A percentile compares a stretch with the other conserved stretches of the same genome.
phyloP scores from a whole-genome alignment of 2,888 invertebrate genomes.

The Chrysolina oricalcia region DNA sequence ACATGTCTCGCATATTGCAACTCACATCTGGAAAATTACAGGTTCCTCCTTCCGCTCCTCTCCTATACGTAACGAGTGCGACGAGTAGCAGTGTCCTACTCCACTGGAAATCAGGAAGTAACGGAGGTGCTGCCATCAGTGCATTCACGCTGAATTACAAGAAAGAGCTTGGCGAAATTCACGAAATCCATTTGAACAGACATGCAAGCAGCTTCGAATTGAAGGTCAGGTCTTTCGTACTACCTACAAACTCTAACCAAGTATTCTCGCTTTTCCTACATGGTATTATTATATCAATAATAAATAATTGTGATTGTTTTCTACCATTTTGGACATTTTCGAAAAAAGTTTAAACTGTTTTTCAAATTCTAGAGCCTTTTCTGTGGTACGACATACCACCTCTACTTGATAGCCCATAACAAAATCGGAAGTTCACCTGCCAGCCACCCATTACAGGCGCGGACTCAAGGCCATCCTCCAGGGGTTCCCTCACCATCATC shows the following conservation, averaged over 20 bases:
- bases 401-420: constrained; percentile 81
- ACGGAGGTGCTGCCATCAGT: constrained; percentile 80
- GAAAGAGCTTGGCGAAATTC: constrained; percentile 78
- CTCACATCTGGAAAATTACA: constrained; percentile 73
- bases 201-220: constrained; percentile 81
- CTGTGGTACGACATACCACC: constrained; percentile 83
- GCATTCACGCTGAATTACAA: constrained; percentile 81
- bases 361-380: constrained; percentile 73
- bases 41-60: constrained; percentile 84
- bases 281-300: no score
- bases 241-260: no score
- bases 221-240: constrained; percentile 71
- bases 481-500: constrained; percentile 78
- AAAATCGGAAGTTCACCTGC: constrained; percentile 82
- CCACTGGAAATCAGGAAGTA: constrained; percentile 83
- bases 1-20: no score
- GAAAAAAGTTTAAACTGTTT: no score
- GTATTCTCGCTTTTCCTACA: no score
- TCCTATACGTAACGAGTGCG: constrained; percentile 83
- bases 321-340: no score
- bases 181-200: constrained; percentile 78
- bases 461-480: constrained; percentile 83
- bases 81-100: constrained; percentile 83
- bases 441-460: constrained; percentile 79
- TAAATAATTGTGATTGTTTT: no score